Evolutionary conservation across 2,113 vertebrate species (phyloP).

Genomic region (Meriones unguiculatus): DNA sequence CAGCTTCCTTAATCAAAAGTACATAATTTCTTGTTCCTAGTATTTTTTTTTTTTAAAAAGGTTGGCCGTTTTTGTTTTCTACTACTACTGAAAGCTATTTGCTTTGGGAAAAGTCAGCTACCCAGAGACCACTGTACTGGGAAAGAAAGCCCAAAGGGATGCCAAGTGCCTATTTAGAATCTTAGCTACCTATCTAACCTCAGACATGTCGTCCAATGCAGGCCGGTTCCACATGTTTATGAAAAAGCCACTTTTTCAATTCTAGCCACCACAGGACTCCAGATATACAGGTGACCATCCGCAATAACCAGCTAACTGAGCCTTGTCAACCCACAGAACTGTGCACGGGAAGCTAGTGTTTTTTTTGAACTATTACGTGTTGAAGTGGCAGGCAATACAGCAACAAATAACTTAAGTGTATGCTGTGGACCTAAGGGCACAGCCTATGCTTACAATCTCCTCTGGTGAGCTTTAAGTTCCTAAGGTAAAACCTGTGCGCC

Average conservation of each 20-base stretch:
- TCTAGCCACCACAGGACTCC: neutral
- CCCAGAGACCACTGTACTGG: neutral
- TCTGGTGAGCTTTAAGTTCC: neutral
- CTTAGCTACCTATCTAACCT: neutral
- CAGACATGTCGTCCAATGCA: too few relatives aligned
- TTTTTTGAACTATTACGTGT: neutral
- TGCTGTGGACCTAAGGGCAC: neutral
- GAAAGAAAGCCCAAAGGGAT: neutral
- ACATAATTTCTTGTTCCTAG: neutral
- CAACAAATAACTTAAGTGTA: neutral
- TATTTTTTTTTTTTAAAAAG: neutral
- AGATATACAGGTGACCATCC: neutral
- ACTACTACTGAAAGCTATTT: neutral
- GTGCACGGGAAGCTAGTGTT: neutral
- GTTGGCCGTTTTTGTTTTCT: neutral
- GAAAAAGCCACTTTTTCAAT: neutral
- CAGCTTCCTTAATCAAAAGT: neutral
- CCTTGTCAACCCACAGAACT: neutral
- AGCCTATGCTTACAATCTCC: neutral
- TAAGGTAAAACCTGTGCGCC: neutral
- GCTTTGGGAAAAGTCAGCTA: conserved; percentile 18
- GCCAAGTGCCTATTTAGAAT: neutral
- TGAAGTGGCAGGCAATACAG: neutral
- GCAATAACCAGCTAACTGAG: neutral
- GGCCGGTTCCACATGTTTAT: neutral